phyloP scores from a whole-genome alignment of 2,113 vertebrate species.

The Platichthys flesus region DNA sequence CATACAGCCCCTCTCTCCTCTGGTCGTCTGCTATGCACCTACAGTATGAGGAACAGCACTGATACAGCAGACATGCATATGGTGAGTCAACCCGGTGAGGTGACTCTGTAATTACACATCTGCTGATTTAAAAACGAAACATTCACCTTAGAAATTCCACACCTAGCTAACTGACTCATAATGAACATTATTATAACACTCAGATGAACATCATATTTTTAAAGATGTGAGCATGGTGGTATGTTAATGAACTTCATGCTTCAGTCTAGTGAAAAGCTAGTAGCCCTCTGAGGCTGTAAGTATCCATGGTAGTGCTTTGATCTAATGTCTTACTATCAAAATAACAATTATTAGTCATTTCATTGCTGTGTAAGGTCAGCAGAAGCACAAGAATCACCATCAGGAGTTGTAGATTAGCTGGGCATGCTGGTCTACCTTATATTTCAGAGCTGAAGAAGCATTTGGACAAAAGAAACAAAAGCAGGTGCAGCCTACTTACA shows the following conservation, averaged over 20 bases:
- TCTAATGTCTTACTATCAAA: background rate
- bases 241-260: background rate
- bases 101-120: slow-evolving; percentile 22
- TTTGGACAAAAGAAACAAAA: no score
- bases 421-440: no score
- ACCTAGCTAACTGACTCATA: background rate
- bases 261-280: background rate
- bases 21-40: slow-evolving; percentile 59
- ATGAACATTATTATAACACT: background rate
- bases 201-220: background rate
- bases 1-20: slow-evolving; percentile 30
- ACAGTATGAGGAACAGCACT: slow-evolving; percentile 45
- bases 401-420: no score
- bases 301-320: background rate
- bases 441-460: no score
- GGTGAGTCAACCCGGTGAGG: slow-evolving; percentile 28
- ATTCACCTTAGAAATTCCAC: background rate
- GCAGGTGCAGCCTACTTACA: no score
- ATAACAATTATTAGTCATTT: background rate
- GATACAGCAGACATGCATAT: slow-evolving; percentile 45
- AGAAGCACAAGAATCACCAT: no score
- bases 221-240: background rate
- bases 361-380: no score
- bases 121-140: slow-evolving; percentile 3
- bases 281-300: background rate